phyloP scores from a whole-genome alignment of 2,113 vertebrate species.

The Sarotherodon lohbergeri region DNA sequence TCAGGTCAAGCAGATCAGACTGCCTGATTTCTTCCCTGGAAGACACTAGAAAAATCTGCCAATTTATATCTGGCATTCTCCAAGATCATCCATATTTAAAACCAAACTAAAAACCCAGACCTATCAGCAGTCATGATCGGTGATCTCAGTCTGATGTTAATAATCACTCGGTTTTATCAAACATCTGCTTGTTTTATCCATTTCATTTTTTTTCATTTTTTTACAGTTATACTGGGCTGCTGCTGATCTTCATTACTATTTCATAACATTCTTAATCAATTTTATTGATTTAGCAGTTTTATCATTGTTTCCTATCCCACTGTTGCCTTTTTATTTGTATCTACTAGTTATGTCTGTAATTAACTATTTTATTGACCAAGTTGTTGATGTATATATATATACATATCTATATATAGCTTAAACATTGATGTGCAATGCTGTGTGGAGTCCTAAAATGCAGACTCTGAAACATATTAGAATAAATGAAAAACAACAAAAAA shows the following conservation, averaged over 20 bases:
- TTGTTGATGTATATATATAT: neutral
- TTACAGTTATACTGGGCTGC: neutral
- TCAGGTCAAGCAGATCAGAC: neutral
- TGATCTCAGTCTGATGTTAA: neutral
- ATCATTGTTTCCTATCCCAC: neutral
- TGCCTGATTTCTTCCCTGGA: neutral
- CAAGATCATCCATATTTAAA: neutral
- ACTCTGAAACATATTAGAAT: neutral
- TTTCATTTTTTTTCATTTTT: neutral
- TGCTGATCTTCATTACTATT: neutral
- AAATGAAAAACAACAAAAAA: neutral
- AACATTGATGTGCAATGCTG: neutral
- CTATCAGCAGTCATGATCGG: neutral
- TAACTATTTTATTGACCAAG: neutral
- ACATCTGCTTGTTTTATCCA: neutral
- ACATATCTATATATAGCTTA: neutral
- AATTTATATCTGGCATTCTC: neutral
- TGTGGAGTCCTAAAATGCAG: neutral
- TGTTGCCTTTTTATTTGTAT: neutral
- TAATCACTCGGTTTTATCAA: neutral
- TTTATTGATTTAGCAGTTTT: neutral
- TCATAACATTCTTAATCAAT: neutral
- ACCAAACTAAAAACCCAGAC: fast-evolving
- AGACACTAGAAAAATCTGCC: neutral
- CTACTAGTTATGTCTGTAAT: neutral